Conservation (phyloP, 2,797 vertebrate species). For the Gambusia yucatana region DNA sequence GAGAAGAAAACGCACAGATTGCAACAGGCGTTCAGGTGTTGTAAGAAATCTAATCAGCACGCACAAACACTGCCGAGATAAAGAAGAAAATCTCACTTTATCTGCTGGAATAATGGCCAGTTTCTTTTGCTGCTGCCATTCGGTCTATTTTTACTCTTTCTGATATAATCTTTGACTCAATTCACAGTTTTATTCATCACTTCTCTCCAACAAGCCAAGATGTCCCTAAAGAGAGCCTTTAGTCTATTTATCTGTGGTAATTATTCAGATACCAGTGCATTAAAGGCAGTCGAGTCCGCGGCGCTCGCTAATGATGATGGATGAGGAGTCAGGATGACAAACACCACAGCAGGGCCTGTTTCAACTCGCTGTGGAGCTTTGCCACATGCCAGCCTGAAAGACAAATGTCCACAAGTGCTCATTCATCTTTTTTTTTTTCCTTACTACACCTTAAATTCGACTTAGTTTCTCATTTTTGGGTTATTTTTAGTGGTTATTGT, state of each 20-base stretch:
- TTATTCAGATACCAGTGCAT: slow-evolving; percentile 68
- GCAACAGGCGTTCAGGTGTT: slow-evolving; percentile 30
- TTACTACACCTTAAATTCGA: neutral
- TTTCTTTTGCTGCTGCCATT: slow-evolving; percentile 39
- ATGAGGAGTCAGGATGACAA: slow-evolving; percentile 74
- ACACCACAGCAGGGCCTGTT: slow-evolving; percentile 73
- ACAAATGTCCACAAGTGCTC: slow-evolving; percentile 61
- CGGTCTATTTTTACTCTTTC: slow-evolving; percentile 35
- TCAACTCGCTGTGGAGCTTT: slow-evolving; percentile 68
- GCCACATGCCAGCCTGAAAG: slow-evolving; percentile 68
- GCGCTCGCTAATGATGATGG: slow-evolving; percentile 78
- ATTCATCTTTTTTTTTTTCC: slow-evolving; percentile 48
- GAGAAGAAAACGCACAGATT: slow-evolving; percentile 39
- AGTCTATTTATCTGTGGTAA: slow-evolving; percentile 71
- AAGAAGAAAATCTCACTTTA: slow-evolving; percentile 31
- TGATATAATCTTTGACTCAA: slow-evolving; percentile 36
- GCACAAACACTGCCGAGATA: slow-evolving; percentile 39
- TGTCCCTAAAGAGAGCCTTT: slow-evolving; percentile 36
- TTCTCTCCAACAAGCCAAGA: slow-evolving; percentile 21
- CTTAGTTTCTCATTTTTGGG: neutral
- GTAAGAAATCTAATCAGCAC: slow-evolving; percentile 14
- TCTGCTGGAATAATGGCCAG: slow-evolving; percentile 31
- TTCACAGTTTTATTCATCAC: neutral
- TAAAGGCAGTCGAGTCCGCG: slow-evolving; percentile 56
- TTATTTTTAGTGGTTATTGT: neutral